These are phyloP conservation scores for Podarcis raffonei DNA, from an alignment of 2,113 vertebrate species.

Conservation along the genomic window DNA sequence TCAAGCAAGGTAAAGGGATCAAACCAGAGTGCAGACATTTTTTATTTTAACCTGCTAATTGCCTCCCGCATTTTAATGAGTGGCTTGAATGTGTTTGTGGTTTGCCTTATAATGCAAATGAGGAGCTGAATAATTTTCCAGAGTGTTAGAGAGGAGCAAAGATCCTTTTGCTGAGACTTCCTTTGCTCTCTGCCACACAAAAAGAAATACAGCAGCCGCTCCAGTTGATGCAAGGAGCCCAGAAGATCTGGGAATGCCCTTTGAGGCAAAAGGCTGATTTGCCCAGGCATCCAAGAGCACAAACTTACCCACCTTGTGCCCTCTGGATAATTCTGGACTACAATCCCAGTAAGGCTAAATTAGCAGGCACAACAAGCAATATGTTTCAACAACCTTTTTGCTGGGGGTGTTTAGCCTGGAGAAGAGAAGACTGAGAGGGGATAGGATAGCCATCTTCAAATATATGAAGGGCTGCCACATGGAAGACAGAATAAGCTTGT, in stretches of 20 bases:
- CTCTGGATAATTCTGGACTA: neutral
- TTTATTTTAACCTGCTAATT: neutral
- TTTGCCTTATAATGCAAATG: neutral
- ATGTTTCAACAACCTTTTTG: neutral
- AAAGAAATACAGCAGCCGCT: neutral
- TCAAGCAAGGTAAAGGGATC: neutral
- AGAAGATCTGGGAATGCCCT: neutral
- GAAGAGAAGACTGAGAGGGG: too few species aligned
- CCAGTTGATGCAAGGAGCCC: too few species aligned
- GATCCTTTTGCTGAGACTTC: neutral
- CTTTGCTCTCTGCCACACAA: neutral
- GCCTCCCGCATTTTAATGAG: conserved; percentile 33
- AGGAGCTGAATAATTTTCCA: neutral
- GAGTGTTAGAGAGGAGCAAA: conserved; percentile 17
- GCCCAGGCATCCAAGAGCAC: neutral
- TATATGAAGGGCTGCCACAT: too few species aligned
- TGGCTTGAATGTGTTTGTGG: neutral
- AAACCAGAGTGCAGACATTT: neutral
- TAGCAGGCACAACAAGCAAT: neutral
- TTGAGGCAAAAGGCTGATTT: neutral
- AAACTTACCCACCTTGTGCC: too few species aligned
- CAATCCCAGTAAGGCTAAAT: neutral
- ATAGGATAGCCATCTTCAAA: too few species aligned
- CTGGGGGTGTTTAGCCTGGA: too few species aligned
- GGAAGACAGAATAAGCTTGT: too few species aligned